Evolutionary conservation across 92 coral and sea anemone genomes (phyloP).

Genomic region (Epizoanthus scotinus): DNA sequence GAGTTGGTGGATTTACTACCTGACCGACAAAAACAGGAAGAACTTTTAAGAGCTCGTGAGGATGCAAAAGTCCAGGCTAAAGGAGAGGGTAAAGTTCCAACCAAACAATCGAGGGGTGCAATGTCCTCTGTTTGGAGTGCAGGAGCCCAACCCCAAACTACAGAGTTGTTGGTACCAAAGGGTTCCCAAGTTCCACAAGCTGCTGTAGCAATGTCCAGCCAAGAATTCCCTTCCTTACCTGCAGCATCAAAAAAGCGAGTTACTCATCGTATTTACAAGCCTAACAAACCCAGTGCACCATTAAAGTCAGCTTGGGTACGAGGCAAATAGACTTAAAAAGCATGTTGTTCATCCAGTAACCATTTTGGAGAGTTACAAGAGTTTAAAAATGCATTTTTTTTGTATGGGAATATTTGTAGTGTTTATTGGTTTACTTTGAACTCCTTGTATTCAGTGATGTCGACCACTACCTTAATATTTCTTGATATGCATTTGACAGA

Average conservation of each 20-base stretch:
- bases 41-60: slow-evolving; percentile 70
- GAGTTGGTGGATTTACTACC: slow-evolving; percentile 90
- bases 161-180: neutral
- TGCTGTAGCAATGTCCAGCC: slow-evolving; percentile 31
- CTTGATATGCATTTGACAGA: too few species aligned
- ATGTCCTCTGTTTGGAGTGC: slow-evolving; percentile 2
- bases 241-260: slow-evolving; percentile 44
- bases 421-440: neutral
- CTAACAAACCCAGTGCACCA: slow-evolving; percentile 45
- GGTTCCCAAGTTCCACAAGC: slow-evolving; percentile 8
- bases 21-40: slow-evolving; percentile 67
- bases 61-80: slow-evolving; percentile 79
- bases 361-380: neutral
- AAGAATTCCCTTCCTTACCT: slow-evolving; percentile 81
- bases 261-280: slow-evolving; percentile 46
- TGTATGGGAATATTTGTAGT: neutral
- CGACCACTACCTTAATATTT: too few species aligned
- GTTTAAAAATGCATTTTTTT: neutral
- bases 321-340: slow-evolving; percentile 60
- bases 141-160: neutral
- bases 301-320: slow-evolving; percentile 87
- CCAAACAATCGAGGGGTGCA: neutral
- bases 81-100: slow-evolving; percentile 34
- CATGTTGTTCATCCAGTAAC: too few species aligned
- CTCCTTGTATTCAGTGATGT: too few species aligned